A percentile compares a stretch with the other conserved stretches of the same genome.
These are phyloP conservation scores for Drosophila saltans DNA, from an alignment of 1,140 invertebrate genomes.

Conservation along the genomic window DNA sequence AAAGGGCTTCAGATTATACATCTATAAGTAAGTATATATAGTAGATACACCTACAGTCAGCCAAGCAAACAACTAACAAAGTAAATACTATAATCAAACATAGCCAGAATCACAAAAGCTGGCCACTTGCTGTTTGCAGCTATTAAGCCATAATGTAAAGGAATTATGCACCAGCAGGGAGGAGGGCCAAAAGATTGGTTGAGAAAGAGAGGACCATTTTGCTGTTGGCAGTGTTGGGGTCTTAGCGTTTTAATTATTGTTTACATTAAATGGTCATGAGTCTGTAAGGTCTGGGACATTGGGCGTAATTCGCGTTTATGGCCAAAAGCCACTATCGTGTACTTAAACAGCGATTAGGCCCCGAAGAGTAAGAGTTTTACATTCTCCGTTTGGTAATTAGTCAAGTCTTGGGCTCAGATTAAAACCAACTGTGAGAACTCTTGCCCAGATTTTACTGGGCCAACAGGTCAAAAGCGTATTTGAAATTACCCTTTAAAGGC, in stretches of 20 bases:
- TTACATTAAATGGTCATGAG: conserved; percentile 81
- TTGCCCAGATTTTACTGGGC: conserved; percentile 52
- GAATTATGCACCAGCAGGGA: conserved; percentile 31
- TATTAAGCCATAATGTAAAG: conserved; percentile 69
- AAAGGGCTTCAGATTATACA: conserved; percentile 11
- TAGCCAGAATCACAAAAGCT: conserved; percentile 23
- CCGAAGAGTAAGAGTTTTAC: background rate
- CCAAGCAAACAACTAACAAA: background rate
- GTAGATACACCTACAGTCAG: conserved; percentile 14
- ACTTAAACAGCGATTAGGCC: conserved; percentile 79
- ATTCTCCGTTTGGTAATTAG: conserved; percentile 57
- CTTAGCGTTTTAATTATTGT: conserved; percentile 75
- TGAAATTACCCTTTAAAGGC: conserved; percentile 25
- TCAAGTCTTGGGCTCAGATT: conserved; percentile 11
- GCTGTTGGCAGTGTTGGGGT: conserved; percentile 9
- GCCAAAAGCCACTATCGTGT: conserved; percentile 66
- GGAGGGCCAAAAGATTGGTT: conserved; percentile 5
- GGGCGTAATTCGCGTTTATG: conserved; percentile 78
- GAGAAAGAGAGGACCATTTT: conserved; percentile 18
- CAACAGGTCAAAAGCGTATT: conserved; percentile 64
- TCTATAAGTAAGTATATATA: background rate
- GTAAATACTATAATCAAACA: conserved; percentile 61
- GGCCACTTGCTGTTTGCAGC: conserved; percentile 60
- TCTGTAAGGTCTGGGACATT: conserved; percentile 59
- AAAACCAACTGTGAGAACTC: conserved; percentile 61